phyloP scores from a whole-genome alignment of 2,113 vertebrate genomes.

The Burhinus bistriatus region DNA sequence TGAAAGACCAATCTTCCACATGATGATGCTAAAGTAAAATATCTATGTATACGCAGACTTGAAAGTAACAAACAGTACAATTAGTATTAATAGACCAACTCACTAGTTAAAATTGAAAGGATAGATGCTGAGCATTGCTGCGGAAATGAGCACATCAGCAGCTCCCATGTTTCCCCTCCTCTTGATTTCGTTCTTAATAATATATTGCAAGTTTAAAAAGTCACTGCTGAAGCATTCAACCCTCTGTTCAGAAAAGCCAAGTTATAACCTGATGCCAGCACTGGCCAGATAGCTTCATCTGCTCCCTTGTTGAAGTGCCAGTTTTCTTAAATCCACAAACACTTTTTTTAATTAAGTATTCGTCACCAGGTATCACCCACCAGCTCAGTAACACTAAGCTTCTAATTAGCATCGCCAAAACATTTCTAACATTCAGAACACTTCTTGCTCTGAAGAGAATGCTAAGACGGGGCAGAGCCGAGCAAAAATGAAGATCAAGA shows the following conservation, averaged over 20 bases:
- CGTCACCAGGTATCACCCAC: not conserved
- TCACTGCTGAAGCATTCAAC: not conserved
- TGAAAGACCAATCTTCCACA: not conserved
- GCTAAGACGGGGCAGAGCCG: not conserved
- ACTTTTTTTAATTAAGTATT: not conserved
- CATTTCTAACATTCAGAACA: not conserved
- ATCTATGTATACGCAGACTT: not conserved
- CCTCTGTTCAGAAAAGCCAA: not conserved
- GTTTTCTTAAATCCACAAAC: not conserved
- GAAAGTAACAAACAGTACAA: not conserved
- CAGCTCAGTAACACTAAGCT: not conserved
- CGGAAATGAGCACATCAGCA: not conserved
- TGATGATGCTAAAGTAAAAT: not conserved
- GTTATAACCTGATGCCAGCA: not conserved
- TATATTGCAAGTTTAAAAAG: not conserved
- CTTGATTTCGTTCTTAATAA: not conserved
- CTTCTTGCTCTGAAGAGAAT: not conserved
- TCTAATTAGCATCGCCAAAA: not conserved
- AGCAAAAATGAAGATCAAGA: not conserved
- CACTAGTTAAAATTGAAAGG: not conserved
- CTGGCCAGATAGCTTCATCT: not conserved
- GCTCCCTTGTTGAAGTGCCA: rapidly evolving
- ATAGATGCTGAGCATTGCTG: not conserved
- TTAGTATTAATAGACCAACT: not conserved
- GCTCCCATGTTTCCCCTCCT: not conserved